These are phyloP conservation scores for Panthera tigris DNA, from an alignment of 2,113 vertebrate genomes.

Conservation along the genomic window DNA sequence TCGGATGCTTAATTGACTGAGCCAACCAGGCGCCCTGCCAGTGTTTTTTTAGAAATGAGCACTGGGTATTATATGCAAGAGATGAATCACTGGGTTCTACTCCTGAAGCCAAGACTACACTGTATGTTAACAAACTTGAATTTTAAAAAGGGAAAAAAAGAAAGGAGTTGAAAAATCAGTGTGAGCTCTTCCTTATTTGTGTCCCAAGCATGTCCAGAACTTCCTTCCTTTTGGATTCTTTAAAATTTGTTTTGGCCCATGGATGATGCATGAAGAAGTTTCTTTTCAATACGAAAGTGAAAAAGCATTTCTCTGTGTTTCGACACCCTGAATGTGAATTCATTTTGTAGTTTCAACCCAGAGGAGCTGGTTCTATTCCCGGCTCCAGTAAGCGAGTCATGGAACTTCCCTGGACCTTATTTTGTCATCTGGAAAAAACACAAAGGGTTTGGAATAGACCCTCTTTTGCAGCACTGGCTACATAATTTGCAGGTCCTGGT, in stretches of 20 bases:
- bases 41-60: too few relatives aligned
- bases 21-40: too few relatives aligned
- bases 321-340: conserved; percentile 19
- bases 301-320: conserved; percentile 34
- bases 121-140: too few relatives aligned
- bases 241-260: background rate
- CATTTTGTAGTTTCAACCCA: background rate
- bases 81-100: too few relatives aligned
- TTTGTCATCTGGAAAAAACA: background rate
- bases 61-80: too few relatives aligned
- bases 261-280: background rate
- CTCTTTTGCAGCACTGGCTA: background rate
- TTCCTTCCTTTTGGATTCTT: conserved; percentile 39
- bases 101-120: too few relatives aligned
- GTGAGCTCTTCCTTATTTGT: background rate
- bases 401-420: background rate
- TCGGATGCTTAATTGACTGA: too few relatives aligned
- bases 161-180: conserved; percentile 17
- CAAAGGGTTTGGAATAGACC: background rate
- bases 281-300: conserved; percentile 1
- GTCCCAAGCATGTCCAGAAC: background rate
- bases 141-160: too few relatives aligned
- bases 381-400: background rate
- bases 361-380: background rate
- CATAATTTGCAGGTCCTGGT: background rate